Evolutionary conservation across 1,140 invertebrate species (phyloP), one percentile per base, ranked within the genome.

Genomic region (Drosophila kohkoa): DNA sequence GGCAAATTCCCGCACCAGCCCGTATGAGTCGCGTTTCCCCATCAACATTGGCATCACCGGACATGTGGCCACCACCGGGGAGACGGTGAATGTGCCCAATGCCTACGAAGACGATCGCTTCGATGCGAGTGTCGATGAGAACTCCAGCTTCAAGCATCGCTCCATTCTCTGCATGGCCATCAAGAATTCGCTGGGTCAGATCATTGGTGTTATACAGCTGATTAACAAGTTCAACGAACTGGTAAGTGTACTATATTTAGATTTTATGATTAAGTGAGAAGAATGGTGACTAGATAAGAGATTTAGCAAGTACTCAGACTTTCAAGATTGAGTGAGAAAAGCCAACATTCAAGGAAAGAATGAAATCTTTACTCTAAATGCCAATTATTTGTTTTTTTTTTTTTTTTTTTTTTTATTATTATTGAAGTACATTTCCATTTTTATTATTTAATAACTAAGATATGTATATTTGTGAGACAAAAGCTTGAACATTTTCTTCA

Each of bases 31-130:
- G 77, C 94, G 97, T 80, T 99, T 99, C 94, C 98, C 98, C 6
- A 99, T 99, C 83, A 98, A 99, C 92, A 96, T 99, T 79, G 99
- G 98, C 15, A 98, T 99, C 75, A 99, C 98, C 7, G 98, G 98
- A 49, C 96, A 98, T 93, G 98, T 99, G 16, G 98, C 98, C 32
- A 97, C 97, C n/a, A 99, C 98, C 25, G 98, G 98, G 68, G 96
- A 99, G 96, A 98, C 96, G 11, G 95, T 98, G 15, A 98, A 97
- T 91, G 97, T 98, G 76, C 93, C 95, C 20, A 96, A 98, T 93
- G 98, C 98, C 10, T 99, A 99, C 88, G 95, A 96, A 64, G 98
- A 99, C 92, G 93, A 96, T 28, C 95, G 98, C 68, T 99, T 99
- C 93, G 99, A 99, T 93, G 94, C 96, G 7, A 95, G 94, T 5